Evolutionary conservation across 2,888 invertebrate species (phyloP).

Genomic region (Acanthoscelides obtectus): DNA sequence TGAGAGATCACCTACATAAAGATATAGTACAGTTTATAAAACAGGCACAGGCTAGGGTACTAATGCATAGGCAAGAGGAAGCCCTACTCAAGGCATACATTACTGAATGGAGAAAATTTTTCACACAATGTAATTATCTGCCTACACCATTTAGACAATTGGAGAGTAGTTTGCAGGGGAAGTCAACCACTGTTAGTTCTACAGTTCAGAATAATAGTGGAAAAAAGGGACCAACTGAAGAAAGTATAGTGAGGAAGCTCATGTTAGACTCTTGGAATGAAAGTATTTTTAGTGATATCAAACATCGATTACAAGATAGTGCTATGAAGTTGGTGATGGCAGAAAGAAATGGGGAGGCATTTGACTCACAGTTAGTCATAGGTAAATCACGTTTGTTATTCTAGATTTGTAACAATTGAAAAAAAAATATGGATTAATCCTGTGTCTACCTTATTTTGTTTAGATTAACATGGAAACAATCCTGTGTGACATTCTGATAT

Average conservation of each 20-base stretch:
- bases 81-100: constrained; percentile 95
- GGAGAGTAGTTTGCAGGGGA: constrained; percentile 76
- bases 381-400: constrained; percentile 29
- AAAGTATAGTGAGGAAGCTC: constrained; percentile 87
- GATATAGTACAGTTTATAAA: constrained; percentile 93
- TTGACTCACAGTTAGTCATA: constrained; percentile 95
- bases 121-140: constrained; percentile 94
- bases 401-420: neutral
- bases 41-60: constrained; percentile 84
- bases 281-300: constrained; percentile 93
- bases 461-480: no score
- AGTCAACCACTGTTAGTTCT: constrained; percentile 44
- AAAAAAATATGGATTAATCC: neutral
- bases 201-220: constrained; percentile 36
- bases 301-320: constrained; percentile 86
- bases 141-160: constrained; percentile 93
- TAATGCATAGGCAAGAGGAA: constrained; percentile 90
- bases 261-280: constrained; percentile 99
- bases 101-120: constrained; percentile 97
- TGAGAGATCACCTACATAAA: constrained; percentile 82
- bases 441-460: no score
- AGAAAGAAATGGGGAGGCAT: constrained; percentile 95
- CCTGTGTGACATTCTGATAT: no score
- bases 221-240: constrained; percentile 66
- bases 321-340: constrained; percentile 97